Base-by-base conservation (phyloP, 2,797 vertebrate genomes). In the Corythornis leucogaster region DNA sequence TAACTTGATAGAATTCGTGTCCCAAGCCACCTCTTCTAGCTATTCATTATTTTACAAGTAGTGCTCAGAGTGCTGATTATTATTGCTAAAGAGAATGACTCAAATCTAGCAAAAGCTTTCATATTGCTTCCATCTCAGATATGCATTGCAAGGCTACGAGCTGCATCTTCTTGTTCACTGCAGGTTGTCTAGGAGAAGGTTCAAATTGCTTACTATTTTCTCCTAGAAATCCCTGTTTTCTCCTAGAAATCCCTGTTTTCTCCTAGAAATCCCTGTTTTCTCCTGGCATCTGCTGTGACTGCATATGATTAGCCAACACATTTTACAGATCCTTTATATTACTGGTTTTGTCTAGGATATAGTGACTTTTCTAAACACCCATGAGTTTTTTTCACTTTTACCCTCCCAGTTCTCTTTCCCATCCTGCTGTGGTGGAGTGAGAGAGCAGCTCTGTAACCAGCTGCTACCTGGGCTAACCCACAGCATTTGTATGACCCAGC, bases 141-240 rank as follows among this genome's bases (percentile, higher is more conserved):
- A 22, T 15, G 24, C 16, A 15, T 30, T 64, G 75, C 17, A 45
- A 73, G 51, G 38, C 15, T 79, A 43, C 77, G 74, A 55, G 20
- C 22, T 77, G n/a, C 15, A 80, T 30, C 33, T 54, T 51, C 30
- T 73, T 42, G 28, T 45, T 81, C 59, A 8, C 30, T 48, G 45
- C 58, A 78, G 45, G n/a, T 68, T 88, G 58, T 80, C 31, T 55
- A 70, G 63, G 62, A 90, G n/a, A 50, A 66, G 19, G 8, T 78
- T 76, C 48, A 69, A 79, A 79, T 61, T 54, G 55, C 22, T 69
- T 80, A 11, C 42, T 40, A 4, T 67, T 67, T 85, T 83, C 46
- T 61, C 69, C 64, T 64, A 45, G 50, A 61, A 82, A 64, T 54
- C 6, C 28, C 6, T 58, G 0, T 76, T 90, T 90, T 61, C 38